These are phyloP conservation scores for Hydrotaea diabolus DNA, from an alignment of 2,888 invertebrate genomes.

Conservation along the genomic window DNA sequence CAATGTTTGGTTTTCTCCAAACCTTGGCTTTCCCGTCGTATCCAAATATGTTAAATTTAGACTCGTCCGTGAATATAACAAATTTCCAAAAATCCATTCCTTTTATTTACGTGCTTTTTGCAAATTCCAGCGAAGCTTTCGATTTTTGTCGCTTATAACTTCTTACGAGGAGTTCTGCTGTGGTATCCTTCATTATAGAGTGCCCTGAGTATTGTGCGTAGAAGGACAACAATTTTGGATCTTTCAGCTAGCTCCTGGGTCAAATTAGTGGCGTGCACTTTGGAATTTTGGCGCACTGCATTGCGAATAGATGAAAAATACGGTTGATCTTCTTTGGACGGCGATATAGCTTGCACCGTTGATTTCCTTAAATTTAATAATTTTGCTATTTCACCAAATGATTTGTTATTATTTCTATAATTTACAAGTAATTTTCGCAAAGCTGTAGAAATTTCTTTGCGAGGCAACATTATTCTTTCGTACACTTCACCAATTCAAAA, in stretches of 20 bases:
- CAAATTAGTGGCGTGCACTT: too few species aligned
- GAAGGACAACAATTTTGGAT: conserved; percentile 13
- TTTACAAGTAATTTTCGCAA: neutral
- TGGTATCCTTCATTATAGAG: conserved; percentile 30
- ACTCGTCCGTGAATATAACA: conserved; percentile 70
- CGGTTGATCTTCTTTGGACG: conserved; percentile 37
- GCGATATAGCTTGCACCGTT: too few species aligned
- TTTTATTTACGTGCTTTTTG: conserved; percentile 61
- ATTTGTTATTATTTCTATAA: neutral
- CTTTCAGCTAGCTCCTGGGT: too few species aligned
- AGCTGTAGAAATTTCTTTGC: neutral
- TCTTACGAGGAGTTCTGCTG: conserved; percentile 50
- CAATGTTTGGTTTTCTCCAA: too few species aligned
- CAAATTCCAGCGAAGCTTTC: conserved; percentile 53
- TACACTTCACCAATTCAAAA: too few species aligned
- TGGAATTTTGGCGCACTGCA: conserved; percentile 39
- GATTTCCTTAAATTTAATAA: too few species aligned
- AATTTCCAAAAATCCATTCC: conserved; percentile 70
- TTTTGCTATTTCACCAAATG: too few species aligned
- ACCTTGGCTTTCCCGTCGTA: too few species aligned
- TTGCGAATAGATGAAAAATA: conserved; percentile 38
- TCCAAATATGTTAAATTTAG: conserved; percentile 69
- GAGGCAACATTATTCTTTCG: too few species aligned
- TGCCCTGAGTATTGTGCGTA: neutral
- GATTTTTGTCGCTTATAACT: conserved; percentile 55